Evolutionary conservation across 2,888 invertebrate genomes (phyloP).

Genomic region (Nemurella pictetii): DNA sequence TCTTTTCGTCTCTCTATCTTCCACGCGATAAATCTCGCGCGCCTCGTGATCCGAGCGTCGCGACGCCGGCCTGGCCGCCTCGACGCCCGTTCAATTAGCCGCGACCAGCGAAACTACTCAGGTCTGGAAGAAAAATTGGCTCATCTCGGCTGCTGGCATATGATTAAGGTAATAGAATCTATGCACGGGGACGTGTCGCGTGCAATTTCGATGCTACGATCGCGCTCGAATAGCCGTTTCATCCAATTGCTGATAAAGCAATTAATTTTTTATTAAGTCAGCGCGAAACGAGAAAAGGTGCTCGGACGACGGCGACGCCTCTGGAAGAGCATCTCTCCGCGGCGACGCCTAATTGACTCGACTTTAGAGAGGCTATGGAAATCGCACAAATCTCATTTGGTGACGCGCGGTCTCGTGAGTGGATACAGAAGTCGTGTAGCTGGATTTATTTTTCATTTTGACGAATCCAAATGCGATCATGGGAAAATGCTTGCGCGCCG

Average conservation of each 20-base stretch:
- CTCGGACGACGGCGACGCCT: not conserved
- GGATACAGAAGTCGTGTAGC: not conserved
- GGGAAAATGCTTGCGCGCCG: not conserved
- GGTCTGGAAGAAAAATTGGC: not conserved
- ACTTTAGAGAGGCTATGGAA: not conserved
- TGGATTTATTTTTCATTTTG: not conserved
- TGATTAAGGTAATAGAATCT: not conserved
- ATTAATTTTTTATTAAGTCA: not conserved
- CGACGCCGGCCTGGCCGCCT: constrained; percentile 3
- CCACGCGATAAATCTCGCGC: constrained; percentile 27
- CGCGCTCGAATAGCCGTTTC: not conserved
- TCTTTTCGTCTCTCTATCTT: not conserved
- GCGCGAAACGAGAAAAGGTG: not conserved
- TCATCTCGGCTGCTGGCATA: not conserved
- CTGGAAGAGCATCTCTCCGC: too few relatives aligned
- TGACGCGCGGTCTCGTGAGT: too few relatives aligned
- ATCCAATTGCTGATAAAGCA: not conserved
- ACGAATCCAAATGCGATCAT: not conserved
- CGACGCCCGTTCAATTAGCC: not conserved
- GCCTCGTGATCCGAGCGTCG: constrained; percentile 23
- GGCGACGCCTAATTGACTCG: not conserved
- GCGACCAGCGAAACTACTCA: not conserved
- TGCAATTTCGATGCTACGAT: not conserved
- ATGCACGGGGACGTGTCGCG: not conserved
- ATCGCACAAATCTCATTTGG: not conserved